Conservation (phyloP, 2,113 vertebrate genomes). For the Eulemur macaco region DNA sequence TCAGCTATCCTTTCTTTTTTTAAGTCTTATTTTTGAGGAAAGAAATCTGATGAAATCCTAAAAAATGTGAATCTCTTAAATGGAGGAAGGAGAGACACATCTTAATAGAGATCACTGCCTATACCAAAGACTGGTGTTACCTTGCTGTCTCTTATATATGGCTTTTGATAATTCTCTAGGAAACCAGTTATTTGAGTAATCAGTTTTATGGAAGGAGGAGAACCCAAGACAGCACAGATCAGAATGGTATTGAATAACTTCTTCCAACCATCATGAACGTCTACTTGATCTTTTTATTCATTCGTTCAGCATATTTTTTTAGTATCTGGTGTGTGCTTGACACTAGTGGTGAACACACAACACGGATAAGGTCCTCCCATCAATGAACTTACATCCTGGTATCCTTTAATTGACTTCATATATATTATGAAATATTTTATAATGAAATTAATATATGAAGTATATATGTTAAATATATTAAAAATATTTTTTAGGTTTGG, state of each 20-base stretch:
- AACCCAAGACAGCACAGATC: not conserved
- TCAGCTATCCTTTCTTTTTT: not conserved
- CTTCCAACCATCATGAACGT: not conserved
- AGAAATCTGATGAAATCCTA: not conserved
- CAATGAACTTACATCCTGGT: not conserved
- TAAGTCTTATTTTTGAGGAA: not conserved
- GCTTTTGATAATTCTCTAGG: not conserved
- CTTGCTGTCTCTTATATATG: not conserved
- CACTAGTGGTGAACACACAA: not conserved
- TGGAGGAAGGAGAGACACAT: not conserved
- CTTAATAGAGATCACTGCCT: not conserved
- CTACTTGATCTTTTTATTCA: not conserved
- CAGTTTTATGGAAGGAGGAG: not conserved
- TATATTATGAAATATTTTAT: constrained; percentile 25
- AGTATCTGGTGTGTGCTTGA: not conserved
- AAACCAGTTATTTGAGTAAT: constrained; percentile 13
- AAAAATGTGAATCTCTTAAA: not conserved
- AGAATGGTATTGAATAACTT: not conserved
- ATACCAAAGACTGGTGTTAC: not conserved
- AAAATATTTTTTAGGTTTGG: not conserved
- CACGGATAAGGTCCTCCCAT: not conserved
- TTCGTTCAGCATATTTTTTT: not conserved
- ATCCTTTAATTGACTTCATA: not conserved
- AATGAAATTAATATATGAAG: not conserved
- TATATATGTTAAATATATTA: not conserved